phyloP scores from a whole-genome alignment of 2,113 vertebrate genomes.

The Poeciliopsis turrubarensis region DNA sequence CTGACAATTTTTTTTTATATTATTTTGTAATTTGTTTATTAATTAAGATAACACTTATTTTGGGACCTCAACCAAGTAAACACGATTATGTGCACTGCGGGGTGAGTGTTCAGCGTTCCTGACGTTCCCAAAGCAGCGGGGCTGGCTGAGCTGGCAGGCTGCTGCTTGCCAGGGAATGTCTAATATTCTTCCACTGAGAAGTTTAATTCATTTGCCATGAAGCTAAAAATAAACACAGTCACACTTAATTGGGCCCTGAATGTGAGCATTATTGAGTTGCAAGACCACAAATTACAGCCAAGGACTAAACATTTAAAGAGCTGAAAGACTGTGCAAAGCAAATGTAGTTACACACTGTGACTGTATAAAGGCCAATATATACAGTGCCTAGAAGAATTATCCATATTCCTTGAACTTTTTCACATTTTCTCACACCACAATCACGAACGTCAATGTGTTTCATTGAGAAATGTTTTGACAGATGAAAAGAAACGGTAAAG shows the following conservation, averaged over 20 bases:
- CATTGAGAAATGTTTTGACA: too few relatives aligned
- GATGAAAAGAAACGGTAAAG: not conserved
- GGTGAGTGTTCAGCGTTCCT: constrained; percentile 69
- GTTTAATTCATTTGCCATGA: constrained; percentile 76
- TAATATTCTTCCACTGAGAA: constrained; percentile 76
- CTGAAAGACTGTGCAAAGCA: constrained; percentile 37
- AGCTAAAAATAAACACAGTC: constrained; percentile 78
- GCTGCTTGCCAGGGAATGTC: constrained; percentile 75
- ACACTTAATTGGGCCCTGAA: constrained; percentile 74
- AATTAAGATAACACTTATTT: constrained; percentile 85
- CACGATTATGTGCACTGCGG: constrained; percentile 80
- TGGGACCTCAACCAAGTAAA: constrained; percentile 83
- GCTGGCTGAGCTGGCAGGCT: constrained; percentile 72
- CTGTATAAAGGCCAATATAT: not conserved
- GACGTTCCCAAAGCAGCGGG: constrained; percentile 74
- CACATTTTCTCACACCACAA: not conserved
- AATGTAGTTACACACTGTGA: constrained; percentile 41
- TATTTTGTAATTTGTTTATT: constrained; percentile 84
- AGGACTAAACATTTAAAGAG: constrained; percentile 60
- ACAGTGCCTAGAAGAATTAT: not conserved
- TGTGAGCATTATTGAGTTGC: constrained; percentile 72
- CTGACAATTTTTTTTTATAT: constrained; percentile 68
- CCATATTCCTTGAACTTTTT: not conserved
- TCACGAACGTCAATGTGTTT: not conserved
- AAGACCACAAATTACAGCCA: constrained; percentile 59